Percentiles rank a stretch among this genome's conserved stretches.
Conservation (phyloP, 2,113 vertebrate genomes). For the Tupaia tana region DNA sequence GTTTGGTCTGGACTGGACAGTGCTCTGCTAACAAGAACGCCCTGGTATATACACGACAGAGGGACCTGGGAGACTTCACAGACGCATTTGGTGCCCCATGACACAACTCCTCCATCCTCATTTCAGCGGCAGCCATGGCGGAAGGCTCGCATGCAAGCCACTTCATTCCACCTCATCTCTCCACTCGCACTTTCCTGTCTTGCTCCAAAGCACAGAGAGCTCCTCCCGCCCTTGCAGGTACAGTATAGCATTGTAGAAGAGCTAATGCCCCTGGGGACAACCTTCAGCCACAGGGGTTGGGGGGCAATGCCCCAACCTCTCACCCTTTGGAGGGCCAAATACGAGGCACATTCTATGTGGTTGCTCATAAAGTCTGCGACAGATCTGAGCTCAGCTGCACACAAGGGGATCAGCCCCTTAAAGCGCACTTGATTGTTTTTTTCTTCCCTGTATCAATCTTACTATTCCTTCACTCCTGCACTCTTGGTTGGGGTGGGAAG, state of each 20-base stretch:
- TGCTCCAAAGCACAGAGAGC: background rate
- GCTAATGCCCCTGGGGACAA: background rate
- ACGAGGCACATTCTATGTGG: background rate
- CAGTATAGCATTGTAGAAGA: background rate
- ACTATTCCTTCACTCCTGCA: background rate
- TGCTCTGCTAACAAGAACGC: no score
- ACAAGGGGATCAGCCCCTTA: no score
- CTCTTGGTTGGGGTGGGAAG: background rate
- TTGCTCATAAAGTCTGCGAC: no score
- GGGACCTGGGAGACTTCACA: background rate
- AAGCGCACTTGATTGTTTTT: background rate
- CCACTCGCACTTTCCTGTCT: background rate
- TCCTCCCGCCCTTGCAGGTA: background rate
- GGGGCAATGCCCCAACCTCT: background rate
- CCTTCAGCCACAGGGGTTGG: background rate
- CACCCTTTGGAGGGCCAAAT: background rate
- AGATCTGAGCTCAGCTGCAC: background rate
- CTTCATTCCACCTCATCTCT: background rate
- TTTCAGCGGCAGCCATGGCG: background rate
- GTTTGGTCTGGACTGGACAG: background rate
- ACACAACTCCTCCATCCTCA: background rate
- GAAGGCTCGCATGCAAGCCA: accelerated
- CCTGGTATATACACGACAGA: background rate
- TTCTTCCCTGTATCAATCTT: background rate
- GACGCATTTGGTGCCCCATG: background rate